Conservation (phyloP, 2,888 invertebrate species). For the Pinctada fucata region DNA sequence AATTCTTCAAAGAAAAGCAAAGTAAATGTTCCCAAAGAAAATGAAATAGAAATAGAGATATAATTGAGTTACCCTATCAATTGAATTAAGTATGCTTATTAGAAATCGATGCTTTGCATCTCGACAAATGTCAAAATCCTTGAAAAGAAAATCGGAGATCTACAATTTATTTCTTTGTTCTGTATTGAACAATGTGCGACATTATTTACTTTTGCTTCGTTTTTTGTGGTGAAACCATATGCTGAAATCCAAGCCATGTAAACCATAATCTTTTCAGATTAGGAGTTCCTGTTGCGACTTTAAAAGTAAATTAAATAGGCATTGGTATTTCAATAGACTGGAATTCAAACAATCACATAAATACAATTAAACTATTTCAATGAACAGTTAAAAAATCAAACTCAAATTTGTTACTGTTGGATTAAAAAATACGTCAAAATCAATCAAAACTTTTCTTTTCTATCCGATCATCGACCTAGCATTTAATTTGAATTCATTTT, state of each 20-base stretch:
- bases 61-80: neutral
- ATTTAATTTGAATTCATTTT: too few relatives aligned
- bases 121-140: neutral
- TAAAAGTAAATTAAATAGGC: neutral
- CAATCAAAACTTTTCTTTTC: too few relatives aligned
- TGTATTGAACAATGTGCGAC: neutral
- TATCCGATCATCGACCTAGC: too few relatives aligned
- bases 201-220: neutral
- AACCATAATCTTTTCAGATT: neutral
- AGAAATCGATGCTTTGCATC: neutral
- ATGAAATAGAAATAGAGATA: neutral
- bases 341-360: neutral
- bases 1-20: too few relatives aligned
- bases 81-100: neutral
- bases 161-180: neutral
- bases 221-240: neutral
- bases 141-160: neutral
- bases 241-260: neutral
- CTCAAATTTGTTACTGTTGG: neutral
- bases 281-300: neutral
- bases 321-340: neutral
- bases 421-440: neutral
- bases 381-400: neutral
- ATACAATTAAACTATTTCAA: neutral
- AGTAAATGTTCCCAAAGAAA: too few relatives aligned